Base-by-base conservation (phyloP, 2,113 vertebrate species). In the Cranoglanis bouderius region DNA sequence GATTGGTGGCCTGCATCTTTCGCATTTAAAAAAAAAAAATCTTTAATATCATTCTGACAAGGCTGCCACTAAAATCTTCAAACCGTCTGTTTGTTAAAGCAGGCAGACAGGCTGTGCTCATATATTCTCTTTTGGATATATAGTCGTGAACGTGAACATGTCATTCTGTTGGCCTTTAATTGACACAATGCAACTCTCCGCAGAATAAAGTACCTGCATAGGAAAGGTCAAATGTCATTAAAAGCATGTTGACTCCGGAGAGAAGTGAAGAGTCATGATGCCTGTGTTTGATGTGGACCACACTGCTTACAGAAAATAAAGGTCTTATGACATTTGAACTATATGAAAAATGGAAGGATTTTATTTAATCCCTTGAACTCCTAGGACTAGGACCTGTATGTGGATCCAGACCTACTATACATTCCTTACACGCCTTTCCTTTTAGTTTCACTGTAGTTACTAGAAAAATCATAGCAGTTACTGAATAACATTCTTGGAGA, bases 151-250 rank as follows among this genome's bases (percentile, higher is more conserved):
- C 65, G 38, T 85, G 57, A 67, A 87, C 63, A 87, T 49, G 40
- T 57, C 29, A 82, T 38, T 70, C 51, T 65, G 21, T 78, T 46
- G 55, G 63, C 82, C 85, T 43, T 84, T 61, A 89, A 84, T 84
- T 86, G 87, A 86, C 84, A 88, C 55, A 35, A 14, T 84, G 77
- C 57, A 78, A 82, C 72, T 75, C 57, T 75, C 65, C 26, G 29
- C 40, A 21, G 86, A 24, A 51, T 43, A 75, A 35, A 12, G 26
- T 72, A 91, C 82, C 32, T 29, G 19, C 40, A 24, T 26, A 16
- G 24, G 6, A 91, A 90, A 91, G 89, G 89, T 87, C 89, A 87
- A 13, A 74, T 88, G 90, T 88, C 87, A 90, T 82, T 82, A 80
- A 51, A 65, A 70, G 65, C 43, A 57, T 78, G 85, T n/a, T 74